phyloP scores from a whole-genome alignment of 1,140 invertebrate species.

The Pararge aegeria region DNA sequence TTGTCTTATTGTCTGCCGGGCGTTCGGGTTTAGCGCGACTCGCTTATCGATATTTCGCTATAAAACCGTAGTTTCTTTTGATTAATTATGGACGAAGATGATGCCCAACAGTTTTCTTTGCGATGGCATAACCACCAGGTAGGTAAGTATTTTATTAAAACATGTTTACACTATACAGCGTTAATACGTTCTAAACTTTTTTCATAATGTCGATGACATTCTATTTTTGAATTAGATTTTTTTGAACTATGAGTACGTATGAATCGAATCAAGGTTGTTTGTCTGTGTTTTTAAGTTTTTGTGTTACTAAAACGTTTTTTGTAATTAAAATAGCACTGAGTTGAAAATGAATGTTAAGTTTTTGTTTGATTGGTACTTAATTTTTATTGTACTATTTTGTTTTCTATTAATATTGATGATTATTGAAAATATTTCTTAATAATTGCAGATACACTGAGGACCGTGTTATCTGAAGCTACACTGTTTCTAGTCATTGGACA shows the following conservation, averaged over 20 bases:
- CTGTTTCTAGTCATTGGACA: constrained; percentile 35
- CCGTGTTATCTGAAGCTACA: constrained; percentile 44
- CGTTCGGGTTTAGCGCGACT: constrained; percentile 32
- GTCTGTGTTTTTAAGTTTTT: background rate
- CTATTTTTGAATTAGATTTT: constrained; percentile 7
- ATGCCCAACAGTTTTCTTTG: constrained; percentile 87
- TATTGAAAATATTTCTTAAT: constrained; percentile 37
- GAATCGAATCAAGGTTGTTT: background rate
- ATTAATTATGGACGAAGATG: constrained; percentile 76
- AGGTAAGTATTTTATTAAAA: constrained; percentile 65
- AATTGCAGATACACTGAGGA: constrained; percentile 47
- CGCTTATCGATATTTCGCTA: constrained; percentile 21
- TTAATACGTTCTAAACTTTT: constrained; percentile 9
- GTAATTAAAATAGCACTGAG: background rate
- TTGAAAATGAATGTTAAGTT: background rate
- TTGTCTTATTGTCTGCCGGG: constrained; percentile 44
- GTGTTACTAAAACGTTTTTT: constrained; percentile 10
- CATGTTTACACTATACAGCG: constrained; percentile 11
- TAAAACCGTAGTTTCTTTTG: constrained; percentile 38
- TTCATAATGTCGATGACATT: background rate
- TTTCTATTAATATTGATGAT: constrained; percentile 8
- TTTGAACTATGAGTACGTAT: background rate
- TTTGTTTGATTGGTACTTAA: constrained; percentile 9
- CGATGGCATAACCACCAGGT: constrained; percentile 91
- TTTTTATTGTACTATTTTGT: constrained; percentile 22